A percentile compares a stretch with the other conserved stretches of the same genome.
phyloP scores from a whole-genome alignment of 2,888 invertebrate genomes.

The Aleiodes testaceus region DNA sequence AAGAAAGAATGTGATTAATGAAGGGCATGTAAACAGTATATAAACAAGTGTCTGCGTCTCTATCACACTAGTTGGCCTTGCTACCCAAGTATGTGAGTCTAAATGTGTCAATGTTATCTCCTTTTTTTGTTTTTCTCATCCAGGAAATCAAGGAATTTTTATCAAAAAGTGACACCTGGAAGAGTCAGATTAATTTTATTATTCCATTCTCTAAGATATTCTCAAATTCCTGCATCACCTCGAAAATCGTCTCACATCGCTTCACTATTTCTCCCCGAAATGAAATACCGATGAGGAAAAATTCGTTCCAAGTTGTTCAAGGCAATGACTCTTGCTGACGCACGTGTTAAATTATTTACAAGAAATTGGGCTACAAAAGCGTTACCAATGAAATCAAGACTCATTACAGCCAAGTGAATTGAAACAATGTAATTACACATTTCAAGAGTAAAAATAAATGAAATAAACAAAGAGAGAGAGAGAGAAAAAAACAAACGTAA shows the following conservation, averaged over 20 bases:
- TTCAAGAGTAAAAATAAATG: not conserved
- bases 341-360: too few relatives aligned
- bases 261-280: too few relatives aligned
- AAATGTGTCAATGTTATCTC: slow-evolving; percentile 20
- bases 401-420: too few relatives aligned
- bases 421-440: not conserved
- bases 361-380: too few relatives aligned
- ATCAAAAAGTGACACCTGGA: not conserved
- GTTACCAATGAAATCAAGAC: too few relatives aligned
- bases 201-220: too few relatives aligned
- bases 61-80: slow-evolving; percentile 15
- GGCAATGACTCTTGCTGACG: too few relatives aligned
- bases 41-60: slow-evolving; percentile 11
- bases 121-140: slow-evolving; percentile 8
- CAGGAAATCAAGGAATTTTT: not conserved
- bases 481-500: slow-evolving; percentile 1
- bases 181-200: too few relatives aligned
- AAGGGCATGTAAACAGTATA: slow-evolving; percentile 1
- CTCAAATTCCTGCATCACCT: too few relatives aligned
- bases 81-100: not conserved
- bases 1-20: slow-evolving; percentile 8
- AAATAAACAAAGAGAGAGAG: not conserved
- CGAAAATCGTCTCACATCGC: too few relatives aligned
- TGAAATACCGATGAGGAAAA: too few relatives aligned
- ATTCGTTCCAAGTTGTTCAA: too few relatives aligned